Evolutionary conservation across 2,113 vertebrate species (phyloP), one percentile per base, ranked within the genome.

Genomic region (Apeltes quadracus): DNA sequence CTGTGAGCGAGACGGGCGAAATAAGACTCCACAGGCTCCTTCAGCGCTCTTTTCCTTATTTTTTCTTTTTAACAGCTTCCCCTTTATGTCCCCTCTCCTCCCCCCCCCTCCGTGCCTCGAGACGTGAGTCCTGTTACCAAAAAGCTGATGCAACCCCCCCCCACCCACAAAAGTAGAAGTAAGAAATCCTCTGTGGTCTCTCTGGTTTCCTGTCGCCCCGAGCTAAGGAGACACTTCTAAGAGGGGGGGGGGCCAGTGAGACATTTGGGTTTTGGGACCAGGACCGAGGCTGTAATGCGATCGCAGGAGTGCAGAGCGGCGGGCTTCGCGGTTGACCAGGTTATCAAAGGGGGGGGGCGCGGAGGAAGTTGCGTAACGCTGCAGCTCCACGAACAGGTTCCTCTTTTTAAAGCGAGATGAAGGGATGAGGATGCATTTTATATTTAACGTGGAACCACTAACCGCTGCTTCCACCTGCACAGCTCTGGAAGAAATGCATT

Each of bases 111-210:
- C 70, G 69, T 81, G 82, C 79, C 75, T 86, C 22, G 70, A 86
- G 84, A 85, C 86, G 79, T 90, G 92, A 90, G 85, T 93, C 90
- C 72, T 79, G 89, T 92, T 92, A 90, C 90, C 82, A 90, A 91
- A 92, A 91, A 90, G 84, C 90, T 81, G 72, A 82, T 81, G 85
- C 75, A 7, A 34, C 32, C 6, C 32, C 32, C 32, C 6, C 32
- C 32, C 32, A 1, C 32, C 32, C 32, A 4, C 32, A 34, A 34
- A 34, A 34, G 76, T 85, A 87, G 79, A 85, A 87, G 67, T 77
- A 91, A 90, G 86, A 89, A 92, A 89, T 86, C 58, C 69, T 69
- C 87, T 89, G 88, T 90, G 85, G 90, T 84, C 81, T 89, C 88
- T 86, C 83, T 82, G 73, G 86, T 87, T 92, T 91, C 90, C 89